These are phyloP conservation scores for Parauchenoglanis punctatus DNA, from an alignment of 2,797 vertebrate species.

Conservation along the genomic window DNA sequence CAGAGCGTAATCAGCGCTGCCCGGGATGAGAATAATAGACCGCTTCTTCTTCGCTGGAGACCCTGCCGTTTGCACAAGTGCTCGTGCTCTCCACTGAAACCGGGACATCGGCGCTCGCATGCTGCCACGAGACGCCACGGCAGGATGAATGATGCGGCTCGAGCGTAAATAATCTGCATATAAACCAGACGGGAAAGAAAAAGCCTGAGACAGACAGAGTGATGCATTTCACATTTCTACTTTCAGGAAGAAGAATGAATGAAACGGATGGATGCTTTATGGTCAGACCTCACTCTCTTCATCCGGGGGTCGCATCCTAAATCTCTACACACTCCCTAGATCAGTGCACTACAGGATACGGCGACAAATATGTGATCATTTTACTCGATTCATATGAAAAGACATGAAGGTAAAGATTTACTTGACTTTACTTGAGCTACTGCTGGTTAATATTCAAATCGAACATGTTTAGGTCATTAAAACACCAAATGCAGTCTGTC, in stretches of 20 bases:
- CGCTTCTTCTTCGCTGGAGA: slow-evolving; percentile 56
- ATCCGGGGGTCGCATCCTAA: neutral
- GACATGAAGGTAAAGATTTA: neutral
- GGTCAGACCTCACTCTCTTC: neutral
- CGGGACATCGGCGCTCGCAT: slow-evolving; percentile 56
- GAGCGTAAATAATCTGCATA: slow-evolving; percentile 67
- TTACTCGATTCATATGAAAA: neutral
- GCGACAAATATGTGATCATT: neutral
- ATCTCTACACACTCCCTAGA: neutral
- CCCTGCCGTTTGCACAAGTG: slow-evolving; percentile 75
- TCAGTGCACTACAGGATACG: neutral
- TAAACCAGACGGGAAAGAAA: slow-evolving; percentile 50
- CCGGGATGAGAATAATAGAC: slow-evolving; percentile 66
- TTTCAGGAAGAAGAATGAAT: neutral
- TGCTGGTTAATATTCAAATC: neutral
- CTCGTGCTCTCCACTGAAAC: slow-evolving; percentile 62
- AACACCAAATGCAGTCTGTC: neutral
- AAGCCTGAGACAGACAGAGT: slow-evolving; percentile 10
- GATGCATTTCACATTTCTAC: neutral
- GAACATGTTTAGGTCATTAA: neutral
- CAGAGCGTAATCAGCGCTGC: slow-evolving; percentile 86
- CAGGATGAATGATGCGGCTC: slow-evolving; percentile 70
- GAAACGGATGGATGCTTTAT: neutral
- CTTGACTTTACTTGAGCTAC: neutral
- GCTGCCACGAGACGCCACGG: slow-evolving; percentile 49